Percentiles rank a stretch among this genome's conserved stretches.
Evolutionary conservation across 2,797 vertebrate species (phyloP).

Genomic region (Hephaestus fuliginosus): DNA sequence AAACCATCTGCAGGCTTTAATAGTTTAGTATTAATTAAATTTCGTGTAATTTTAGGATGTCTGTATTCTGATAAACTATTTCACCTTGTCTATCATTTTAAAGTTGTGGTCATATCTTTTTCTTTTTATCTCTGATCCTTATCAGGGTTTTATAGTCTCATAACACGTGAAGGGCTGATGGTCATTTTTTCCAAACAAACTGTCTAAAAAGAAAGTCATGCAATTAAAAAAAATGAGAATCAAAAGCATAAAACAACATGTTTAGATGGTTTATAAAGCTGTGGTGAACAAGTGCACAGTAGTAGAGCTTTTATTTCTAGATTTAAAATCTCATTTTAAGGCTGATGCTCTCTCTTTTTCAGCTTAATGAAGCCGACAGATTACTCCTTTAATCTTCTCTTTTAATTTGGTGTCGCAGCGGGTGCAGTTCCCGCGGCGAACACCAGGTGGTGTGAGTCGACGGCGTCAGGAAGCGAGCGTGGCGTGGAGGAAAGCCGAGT

Average conservation of each 20-base stretch:
- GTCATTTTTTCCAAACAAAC: not conserved
- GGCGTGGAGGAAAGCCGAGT: not conserved
- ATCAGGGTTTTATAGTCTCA: not conserved
- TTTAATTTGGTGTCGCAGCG: not conserved
- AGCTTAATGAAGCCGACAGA: not conserved
- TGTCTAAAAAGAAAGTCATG: no score
- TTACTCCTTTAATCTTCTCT: not conserved
- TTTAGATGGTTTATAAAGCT: no score
- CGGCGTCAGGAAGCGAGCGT: not conserved
- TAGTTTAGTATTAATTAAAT: no score
- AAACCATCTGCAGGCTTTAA: no score
- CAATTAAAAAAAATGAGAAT: no score
- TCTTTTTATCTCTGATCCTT: no score
- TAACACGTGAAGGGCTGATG: not conserved
- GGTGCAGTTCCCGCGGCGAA: not conserved
- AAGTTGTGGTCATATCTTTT: no score
- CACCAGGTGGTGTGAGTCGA: slow-evolving; percentile 31
- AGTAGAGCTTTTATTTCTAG: not conserved
- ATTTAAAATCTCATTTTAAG: not conserved
- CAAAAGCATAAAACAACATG: no score
- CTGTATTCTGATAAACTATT: no score
- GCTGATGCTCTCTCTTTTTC: not conserved
- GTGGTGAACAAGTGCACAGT: no score
- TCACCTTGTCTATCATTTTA: no score
- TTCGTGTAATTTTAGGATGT: no score